Base-by-base conservation (phyloP, 2,888 invertebrate species). In the Zelleria hepariella region DNA sequence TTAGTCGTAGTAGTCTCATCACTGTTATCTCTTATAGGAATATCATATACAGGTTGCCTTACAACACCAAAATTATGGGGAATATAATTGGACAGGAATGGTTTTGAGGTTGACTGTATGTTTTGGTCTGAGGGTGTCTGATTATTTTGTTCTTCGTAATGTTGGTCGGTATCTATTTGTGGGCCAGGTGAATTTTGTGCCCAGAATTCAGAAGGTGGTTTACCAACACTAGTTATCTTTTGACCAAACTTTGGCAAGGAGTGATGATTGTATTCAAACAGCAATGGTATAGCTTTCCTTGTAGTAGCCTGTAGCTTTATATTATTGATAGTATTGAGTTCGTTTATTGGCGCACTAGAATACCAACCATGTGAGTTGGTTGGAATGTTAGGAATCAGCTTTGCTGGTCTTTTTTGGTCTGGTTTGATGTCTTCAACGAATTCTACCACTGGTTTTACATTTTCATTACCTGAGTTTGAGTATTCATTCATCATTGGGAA, bases 301-400 rank as follows among this genome's bases (percentile, higher is more conserved):
- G 88, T 88, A 2, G 86, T 82, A 6, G 70, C 73, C 68, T 89
- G 88, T 20, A 82, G 64, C 62, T 82, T 80, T 26, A 84, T 75
- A 32, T 80, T 80, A 64, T 77, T 81, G 6, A 86, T 72, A 59
- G 78, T 78, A 60, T 78, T 73, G 5, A 75, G 64, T 64, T 82
- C 81, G 65, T 81, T 78, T 3, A 74, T 53, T 2, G 78, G 64
- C 6, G 79, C 68, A 64, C 82, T 85, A 1, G 87, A 84, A 67
- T 86, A 86, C 88, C 88, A 88, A 25, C 88, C 86, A 65, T 88
- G 88, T 20, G 88, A 87, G 61, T 88, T 88, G 0, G 83, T 86
- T 49, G 81, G 77, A 61, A 80, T 72, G 64, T 83, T 82, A 53
- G 83, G 82, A 64, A 80, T 81, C n/a, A 80, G 64, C 65, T 85